These are phyloP conservation scores for Helogale parvula DNA, from an alignment of 2,113 vertebrate genomes.

Conservation along the genomic window DNA sequence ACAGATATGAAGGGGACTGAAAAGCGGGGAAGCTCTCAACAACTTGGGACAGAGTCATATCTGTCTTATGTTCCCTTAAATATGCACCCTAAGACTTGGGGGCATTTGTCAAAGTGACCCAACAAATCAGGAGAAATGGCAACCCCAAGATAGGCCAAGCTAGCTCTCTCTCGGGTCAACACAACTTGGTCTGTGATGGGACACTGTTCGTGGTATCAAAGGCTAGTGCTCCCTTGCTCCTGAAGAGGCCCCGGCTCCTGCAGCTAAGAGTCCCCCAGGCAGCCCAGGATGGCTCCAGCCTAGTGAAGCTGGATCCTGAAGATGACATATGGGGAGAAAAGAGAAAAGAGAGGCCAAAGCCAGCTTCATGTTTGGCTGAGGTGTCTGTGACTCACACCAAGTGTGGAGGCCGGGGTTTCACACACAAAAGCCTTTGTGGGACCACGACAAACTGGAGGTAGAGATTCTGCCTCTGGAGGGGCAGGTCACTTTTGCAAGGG, in stretches of 20 bases:
- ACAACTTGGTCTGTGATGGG: background rate
- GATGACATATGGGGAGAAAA: constrained; percentile 39
- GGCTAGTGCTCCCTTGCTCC: background rate
- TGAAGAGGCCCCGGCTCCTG: background rate
- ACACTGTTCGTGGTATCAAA: background rate
- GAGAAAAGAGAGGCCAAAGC: constrained; percentile 62
- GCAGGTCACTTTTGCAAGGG: background rate
- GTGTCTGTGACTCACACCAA: constrained; percentile 52
- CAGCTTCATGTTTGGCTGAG: constrained; percentile 37
- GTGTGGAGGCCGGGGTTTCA: constrained; percentile 51
- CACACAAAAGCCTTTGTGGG: background rate
- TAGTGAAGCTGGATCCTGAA: background rate
- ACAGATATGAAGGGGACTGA: background rate
- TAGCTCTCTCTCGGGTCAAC: too few species aligned
- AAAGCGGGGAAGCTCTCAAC: background rate
- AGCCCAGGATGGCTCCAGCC: background rate
- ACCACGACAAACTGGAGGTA: background rate
- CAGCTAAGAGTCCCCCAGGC: background rate
- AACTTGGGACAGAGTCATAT: background rate
- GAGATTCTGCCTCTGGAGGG: background rate
- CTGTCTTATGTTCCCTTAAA: background rate
- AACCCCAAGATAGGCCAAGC: background rate
- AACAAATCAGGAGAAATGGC: background rate
- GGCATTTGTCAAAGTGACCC: background rate
- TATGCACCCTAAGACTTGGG: background rate